Percentiles rank a stretch among this genome's conserved stretches.
Evolutionary conservation across 2,113 vertebrate genomes (phyloP).

Genomic region (Hemiscyllium ocellatum): DNA sequence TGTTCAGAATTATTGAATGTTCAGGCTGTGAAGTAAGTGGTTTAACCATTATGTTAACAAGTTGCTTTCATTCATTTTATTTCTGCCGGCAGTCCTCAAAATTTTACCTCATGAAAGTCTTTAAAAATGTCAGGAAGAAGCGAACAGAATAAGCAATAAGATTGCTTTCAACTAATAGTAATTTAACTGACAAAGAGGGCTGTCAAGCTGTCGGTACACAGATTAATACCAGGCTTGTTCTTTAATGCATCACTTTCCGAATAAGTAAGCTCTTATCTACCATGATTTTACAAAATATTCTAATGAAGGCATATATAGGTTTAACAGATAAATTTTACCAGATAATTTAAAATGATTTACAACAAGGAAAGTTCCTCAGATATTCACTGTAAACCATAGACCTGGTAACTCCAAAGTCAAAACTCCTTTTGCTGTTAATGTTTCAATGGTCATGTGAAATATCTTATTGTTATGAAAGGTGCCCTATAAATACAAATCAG

Average conservation of each 20-base stretch:
- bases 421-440: background rate
- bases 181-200: background rate
- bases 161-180: background rate
- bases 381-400: background rate
- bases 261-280: background rate
- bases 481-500: background rate
- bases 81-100: background rate
- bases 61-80: background rate
- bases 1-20: background rate
- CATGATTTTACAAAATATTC: background rate
- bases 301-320: background rate
- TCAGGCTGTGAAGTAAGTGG: background rate
- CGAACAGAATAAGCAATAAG: conserved; percentile 1
- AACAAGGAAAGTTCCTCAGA: background rate
- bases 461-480: background rate
- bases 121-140: background rate
- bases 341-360: background rate
- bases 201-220: background rate
- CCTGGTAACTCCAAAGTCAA: background rate
- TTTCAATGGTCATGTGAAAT: background rate
- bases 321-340: background rate
- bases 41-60: background rate
- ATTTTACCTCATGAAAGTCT: background rate
- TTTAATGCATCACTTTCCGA: background rate
- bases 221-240: background rate